Evolutionary conservation across 2,888 invertebrate species (phyloP).

Genomic region (Tetramorium bicarinatum): DNA sequence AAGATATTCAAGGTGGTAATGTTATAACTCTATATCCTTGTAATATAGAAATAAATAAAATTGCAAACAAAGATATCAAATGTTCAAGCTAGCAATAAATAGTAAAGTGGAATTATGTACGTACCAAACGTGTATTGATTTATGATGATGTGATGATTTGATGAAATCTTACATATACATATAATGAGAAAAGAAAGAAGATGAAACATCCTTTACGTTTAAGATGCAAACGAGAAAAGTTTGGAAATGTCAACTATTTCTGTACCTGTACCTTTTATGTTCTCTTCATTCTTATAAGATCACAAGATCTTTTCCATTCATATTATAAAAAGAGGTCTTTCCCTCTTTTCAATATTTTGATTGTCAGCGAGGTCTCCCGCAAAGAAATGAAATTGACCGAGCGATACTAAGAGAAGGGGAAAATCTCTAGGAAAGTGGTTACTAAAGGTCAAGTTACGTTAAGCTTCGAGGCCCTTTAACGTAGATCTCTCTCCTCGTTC

Average conservation of each 20-base stretch:
- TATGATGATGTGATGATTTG: too few species aligned
- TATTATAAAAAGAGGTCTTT: neutral
- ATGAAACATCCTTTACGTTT: neutral
- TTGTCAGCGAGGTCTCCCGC: constrained; percentile 50
- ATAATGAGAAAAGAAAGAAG: neutral
- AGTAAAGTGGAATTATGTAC: too few species aligned
- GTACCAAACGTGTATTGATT: neutral
- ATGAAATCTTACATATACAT: neutral
- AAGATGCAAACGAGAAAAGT: neutral
- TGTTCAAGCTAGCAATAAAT: too few species aligned
- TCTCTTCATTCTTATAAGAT: neutral
- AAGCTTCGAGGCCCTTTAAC: constrained; percentile 53
- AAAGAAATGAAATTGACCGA: constrained; percentile 77
- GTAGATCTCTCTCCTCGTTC: constrained; percentile 4
- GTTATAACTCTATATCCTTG: too few species aligned
- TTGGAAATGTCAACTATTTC: neutral
- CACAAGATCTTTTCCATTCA: neutral
- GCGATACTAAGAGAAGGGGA: constrained; percentile 53
- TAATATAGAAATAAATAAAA: too few species aligned
- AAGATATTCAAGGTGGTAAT: too few species aligned
- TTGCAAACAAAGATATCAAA: too few species aligned
- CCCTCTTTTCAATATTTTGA: neutral
- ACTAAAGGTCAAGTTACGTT: constrained; percentile 68
- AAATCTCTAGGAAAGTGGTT: constrained; percentile 50
- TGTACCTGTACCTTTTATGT: neutral